Percentiles rank a stretch among this genome's conserved stretches.
These are phyloP conservation scores for Papilio aristodemus DNA, from an alignment of 1,140 invertebrate genomes.

Conservation along the genomic window DNA sequence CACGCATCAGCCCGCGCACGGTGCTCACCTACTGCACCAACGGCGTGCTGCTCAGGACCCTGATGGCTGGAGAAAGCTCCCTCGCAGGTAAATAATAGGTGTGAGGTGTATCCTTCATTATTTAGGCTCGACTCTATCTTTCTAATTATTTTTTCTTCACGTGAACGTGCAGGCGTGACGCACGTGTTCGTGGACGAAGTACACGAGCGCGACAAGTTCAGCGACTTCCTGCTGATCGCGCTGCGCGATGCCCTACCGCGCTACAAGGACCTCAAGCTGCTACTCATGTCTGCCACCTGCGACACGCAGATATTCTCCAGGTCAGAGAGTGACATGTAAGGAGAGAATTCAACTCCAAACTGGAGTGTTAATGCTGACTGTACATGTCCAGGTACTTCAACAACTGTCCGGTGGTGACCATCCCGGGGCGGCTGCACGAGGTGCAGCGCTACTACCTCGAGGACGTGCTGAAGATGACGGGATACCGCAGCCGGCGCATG, in stretches of 20 bases:
- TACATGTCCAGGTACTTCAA: constrained; percentile 84
- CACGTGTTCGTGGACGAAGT: constrained; percentile 97
- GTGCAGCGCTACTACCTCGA: constrained; percentile 92
- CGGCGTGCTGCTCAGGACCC: constrained; percentile 91
- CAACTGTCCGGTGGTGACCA: constrained; percentile 87
- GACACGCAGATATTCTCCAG: constrained; percentile 89
- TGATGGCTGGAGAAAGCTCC: constrained; percentile 88
- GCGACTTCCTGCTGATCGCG: constrained; percentile 95
- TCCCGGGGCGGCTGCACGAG: constrained; percentile 89
- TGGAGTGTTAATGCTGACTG: too few species aligned
- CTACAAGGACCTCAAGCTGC: constrained; percentile 87
- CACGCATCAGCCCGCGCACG: constrained; percentile 89
- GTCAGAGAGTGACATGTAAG: constrained; percentile 31
- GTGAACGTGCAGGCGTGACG: constrained; percentile 87
- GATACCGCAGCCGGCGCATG: constrained; percentile 87
- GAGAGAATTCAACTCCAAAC: too few species aligned
- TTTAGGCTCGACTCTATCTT: too few species aligned
- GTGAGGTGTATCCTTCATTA: too few species aligned
- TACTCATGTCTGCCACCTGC: constrained; percentile 98
- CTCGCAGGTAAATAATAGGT: constrained; percentile 68
- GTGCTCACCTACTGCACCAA: constrained; percentile 95
- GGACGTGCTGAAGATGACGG: constrained; percentile 88
- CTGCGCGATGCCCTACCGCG: constrained; percentile 88
- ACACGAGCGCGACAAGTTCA: constrained; percentile 95
- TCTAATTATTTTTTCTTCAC: too few species aligned